Percentiles rank a stretch among this genome's conserved stretches.
These are phyloP conservation scores for Thymallus thymallus DNA, from an alignment of 2,113 vertebrate genomes.

Conservation along the genomic window DNA sequence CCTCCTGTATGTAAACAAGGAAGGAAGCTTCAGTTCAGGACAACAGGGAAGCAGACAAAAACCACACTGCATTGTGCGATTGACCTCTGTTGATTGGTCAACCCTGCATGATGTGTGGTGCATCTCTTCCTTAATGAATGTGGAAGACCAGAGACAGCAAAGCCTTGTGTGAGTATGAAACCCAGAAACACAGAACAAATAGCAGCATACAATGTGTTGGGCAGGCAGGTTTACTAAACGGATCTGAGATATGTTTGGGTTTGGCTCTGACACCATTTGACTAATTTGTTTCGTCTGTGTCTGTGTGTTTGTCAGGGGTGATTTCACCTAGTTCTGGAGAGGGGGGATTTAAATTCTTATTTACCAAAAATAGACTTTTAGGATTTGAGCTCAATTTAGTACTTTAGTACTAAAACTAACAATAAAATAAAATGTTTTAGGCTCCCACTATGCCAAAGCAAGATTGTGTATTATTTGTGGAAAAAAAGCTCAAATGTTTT, in stretches of 20 bases:
- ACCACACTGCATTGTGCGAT: slow-evolving; percentile 23
- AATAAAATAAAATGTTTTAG: too few species aligned
- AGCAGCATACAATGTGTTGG: slow-evolving; percentile 51
- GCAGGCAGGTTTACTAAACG: slow-evolving; percentile 56
- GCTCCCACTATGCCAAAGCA: too few species aligned
- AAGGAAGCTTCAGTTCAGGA: slow-evolving; percentile 56
- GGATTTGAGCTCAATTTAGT: neutral
- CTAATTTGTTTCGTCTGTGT: slow-evolving; percentile 73
- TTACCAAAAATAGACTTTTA: neutral
- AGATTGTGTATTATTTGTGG: too few species aligned
- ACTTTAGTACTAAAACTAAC: neutral
- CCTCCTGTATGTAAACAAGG: slow-evolving; percentile 59
- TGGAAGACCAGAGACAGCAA: slow-evolving; percentile 61
- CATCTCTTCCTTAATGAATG: slow-evolving; percentile 60
- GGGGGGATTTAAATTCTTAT: neutral
- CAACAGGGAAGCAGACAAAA: slow-evolving; percentile 5
- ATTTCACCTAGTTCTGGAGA: slow-evolving; percentile 12
- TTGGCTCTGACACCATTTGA: slow-evolving; percentile 59
- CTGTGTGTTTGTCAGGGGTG: slow-evolving; percentile 62
- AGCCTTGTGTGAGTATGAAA: slow-evolving; percentile 72
- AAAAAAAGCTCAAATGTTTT: too few species aligned
- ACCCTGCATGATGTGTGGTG: neutral
- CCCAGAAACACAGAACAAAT: slow-evolving; percentile 62
- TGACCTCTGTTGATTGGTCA: slow-evolving; percentile 20
- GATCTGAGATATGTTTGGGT: slow-evolving; percentile 58